These are phyloP conservation scores for Tenthredo notha DNA, from an alignment of 2,888 invertebrate genomes.

Conservation along the genomic window DNA sequence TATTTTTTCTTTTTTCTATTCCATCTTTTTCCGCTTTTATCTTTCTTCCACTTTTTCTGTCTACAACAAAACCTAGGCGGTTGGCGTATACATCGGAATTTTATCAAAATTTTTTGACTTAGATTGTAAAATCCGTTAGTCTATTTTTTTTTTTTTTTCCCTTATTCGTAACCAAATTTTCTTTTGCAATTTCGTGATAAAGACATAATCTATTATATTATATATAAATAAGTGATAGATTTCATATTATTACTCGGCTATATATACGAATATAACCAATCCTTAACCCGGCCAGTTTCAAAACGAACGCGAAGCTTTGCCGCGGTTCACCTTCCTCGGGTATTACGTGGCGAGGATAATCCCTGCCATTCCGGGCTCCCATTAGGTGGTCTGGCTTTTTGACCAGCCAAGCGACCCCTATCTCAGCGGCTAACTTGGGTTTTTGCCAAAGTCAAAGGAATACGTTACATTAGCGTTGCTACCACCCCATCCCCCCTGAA, in stretches of 20 bases:
- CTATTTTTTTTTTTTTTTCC: too few relatives aligned
- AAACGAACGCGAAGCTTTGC: constrained; percentile 18
- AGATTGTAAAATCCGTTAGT: too few relatives aligned
- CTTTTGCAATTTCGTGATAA: too few relatives aligned
- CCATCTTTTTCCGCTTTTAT: neutral
- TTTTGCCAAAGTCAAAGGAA: constrained; percentile 51
- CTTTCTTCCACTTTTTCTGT: neutral
- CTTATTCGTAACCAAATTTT: too few relatives aligned
- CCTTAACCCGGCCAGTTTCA: neutral
- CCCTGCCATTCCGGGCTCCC: constrained; percentile 37
- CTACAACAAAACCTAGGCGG: neutral
- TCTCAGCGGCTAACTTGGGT: constrained; percentile 45
- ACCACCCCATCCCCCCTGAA: neutral
- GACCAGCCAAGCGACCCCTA: constrained; percentile 48
- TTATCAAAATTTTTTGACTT: too few relatives aligned
- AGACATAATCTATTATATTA: too few relatives aligned
- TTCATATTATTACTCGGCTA: too few relatives aligned
- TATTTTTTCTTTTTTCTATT: neutral
- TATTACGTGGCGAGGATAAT: constrained; percentile 32
- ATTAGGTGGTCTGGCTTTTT: constrained; percentile 51
- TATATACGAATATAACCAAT: neutral
- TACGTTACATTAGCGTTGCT: constrained; percentile 47
- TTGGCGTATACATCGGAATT: too few relatives aligned
- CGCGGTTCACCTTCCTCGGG: constrained; percentile 28
- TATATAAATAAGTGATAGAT: too few relatives aligned